These are phyloP conservation scores for Salvator merianae DNA, from an alignment of 2,113 vertebrate genomes.

Conservation along the genomic window DNA sequence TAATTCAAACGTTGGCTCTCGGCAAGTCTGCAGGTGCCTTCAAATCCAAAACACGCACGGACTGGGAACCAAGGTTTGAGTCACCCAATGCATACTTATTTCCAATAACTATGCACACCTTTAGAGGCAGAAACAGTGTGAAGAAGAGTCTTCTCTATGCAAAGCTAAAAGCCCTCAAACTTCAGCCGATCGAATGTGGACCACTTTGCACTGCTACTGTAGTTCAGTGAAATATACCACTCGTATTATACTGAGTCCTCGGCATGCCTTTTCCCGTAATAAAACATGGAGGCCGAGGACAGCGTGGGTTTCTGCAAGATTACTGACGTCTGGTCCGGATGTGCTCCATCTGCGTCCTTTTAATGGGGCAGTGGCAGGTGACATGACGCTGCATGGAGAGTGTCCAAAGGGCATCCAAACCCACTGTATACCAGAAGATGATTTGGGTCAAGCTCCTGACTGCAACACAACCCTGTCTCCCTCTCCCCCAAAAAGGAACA, in stretches of 20 bases:
- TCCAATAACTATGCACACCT: not conserved
- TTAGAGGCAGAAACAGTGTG: not conserved
- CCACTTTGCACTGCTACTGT: no score
- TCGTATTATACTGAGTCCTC: not conserved
- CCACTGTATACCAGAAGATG: no score
- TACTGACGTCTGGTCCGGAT: no score
- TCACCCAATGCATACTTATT: no score
- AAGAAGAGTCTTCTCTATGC: not conserved
- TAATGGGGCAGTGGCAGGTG: no score
- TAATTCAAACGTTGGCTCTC: not conserved
- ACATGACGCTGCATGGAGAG: no score
- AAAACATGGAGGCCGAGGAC: not conserved
- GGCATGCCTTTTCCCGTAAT: not conserved
- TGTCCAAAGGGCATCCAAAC: no score
- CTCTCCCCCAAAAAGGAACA: not conserved
- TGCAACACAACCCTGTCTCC: not conserved
- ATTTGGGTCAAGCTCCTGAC: not conserved
- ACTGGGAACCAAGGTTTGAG: not conserved
- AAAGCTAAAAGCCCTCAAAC: not conserved
- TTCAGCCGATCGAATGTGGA: no score
- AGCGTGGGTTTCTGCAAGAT: not conserved
- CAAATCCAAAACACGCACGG: not conserved
- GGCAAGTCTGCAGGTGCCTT: no score
- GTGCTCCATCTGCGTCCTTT: no score
- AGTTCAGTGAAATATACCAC: not conserved